Base-by-base conservation (phyloP, 2,797 vertebrate genomes). In the Lateolabrax maculatus region DNA sequence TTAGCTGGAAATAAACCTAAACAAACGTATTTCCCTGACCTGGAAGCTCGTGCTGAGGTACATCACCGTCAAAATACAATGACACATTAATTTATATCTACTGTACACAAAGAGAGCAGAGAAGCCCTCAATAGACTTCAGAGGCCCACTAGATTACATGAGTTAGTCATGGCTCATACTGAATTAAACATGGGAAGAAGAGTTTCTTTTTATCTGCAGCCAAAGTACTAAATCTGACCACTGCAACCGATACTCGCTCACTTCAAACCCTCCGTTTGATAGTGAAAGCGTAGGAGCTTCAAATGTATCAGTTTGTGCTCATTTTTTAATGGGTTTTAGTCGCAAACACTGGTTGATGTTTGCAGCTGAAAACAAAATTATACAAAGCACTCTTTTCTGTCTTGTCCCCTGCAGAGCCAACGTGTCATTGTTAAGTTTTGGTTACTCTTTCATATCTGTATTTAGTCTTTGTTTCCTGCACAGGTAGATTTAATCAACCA, bases 191-290 rank as follows among this genome's bases (percentile, higher is more conserved):
- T 91, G 87, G 91, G 83, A 88, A 86, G 84, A 90, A 87, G 85
- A 89, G 81, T 87, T 93, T 77, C 87, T 90, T 93, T 93, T 94
- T 91, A 94, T 94, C 92, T 91, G 29, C 85, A 91, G 92, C 90
- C 92, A 92, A 92, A 89, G 85, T 89, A 83, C 86, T 91, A 91
- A 93, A 93, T 93, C 86, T 92, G 91, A 94, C 91, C 91, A 92
- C 82, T 84, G 90, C 90, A 92, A 87, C 88, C 69, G 78, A 90
- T 84, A 84, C 89, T 88, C 79, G 56, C 86, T 85, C 85, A 87
- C 92, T 93, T 89, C 88, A 91, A 90, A 90, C 88, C 83, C 83
- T 77, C 78, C 83, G 90, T 94, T 93, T 93, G 91, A 94, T 92
- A 90, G 79, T 55, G 64, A 74, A 85, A 62, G 75, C 72, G 65